Percentiles rank a stretch among this genome's conserved stretches.
Evolutionary conservation across 2,113 vertebrate species (phyloP).

Genomic region (Oreochromis tanganicae): DNA sequence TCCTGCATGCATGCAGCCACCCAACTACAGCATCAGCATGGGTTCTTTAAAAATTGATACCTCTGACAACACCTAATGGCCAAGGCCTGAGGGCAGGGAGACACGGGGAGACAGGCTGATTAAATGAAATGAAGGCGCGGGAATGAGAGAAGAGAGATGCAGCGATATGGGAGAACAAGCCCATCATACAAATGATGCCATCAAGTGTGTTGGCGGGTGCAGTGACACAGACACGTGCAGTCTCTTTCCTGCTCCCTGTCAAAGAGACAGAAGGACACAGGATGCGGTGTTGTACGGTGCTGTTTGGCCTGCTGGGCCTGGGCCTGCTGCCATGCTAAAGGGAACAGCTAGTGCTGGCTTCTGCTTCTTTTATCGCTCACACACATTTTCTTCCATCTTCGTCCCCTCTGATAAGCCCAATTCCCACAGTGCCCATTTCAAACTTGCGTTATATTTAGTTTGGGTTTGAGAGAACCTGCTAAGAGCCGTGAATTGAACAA

Average conservation of each 20-base stretch:
- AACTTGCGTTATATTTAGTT: neutral
- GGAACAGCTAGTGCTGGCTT: neutral
- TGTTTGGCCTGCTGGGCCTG: slow-evolving; percentile 4
- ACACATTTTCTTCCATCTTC: neutral
- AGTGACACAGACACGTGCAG: neutral
- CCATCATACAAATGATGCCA: slow-evolving; percentile 20
- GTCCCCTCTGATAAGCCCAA: neutral
- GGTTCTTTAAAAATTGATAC: slow-evolving; percentile 51
- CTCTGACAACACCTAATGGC: slow-evolving; percentile 49
- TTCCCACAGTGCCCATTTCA: neutral
- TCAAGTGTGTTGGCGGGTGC: neutral
- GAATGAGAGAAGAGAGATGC: neutral
- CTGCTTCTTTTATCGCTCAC: neutral
- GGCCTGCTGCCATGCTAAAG: slow-evolving; percentile 8
- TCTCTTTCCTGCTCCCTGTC: neutral
- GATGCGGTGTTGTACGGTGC: neutral
- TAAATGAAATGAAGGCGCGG: neutral
- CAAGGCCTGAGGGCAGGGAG: slow-evolving; percentile 10
- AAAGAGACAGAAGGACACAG: neutral
- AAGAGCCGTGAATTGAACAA: neutral
- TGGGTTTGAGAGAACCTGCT: neutral
- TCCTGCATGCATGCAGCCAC: neutral
- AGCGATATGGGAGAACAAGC: neutral
- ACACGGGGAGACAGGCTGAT: neutral
- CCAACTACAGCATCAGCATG: neutral